phyloP scores from a whole-genome alignment of 2,113 vertebrate species.

The Brienomyrus brachyistius region DNA sequence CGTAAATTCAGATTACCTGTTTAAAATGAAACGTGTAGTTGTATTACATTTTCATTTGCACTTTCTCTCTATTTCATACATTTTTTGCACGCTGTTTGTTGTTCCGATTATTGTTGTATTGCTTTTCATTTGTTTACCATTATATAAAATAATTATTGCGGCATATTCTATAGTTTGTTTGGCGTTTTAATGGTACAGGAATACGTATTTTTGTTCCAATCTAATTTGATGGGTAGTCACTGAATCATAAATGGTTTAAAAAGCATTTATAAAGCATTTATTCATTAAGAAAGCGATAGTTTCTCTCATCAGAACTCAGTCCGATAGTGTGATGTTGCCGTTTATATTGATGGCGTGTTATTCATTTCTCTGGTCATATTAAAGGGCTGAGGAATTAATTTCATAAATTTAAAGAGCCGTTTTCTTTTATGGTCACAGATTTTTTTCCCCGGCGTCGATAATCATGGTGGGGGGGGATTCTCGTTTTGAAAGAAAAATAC shows the following conservation, averaged over 20 bases:
- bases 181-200: background rate
- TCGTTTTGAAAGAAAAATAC: background rate
- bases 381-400: background rate
- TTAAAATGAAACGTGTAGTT: background rate
- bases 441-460: background rate
- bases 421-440: background rate
- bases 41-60: background rate
- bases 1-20: background rate
- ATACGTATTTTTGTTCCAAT: background rate
- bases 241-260: background rate
- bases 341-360: background rate
- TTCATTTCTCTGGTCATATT: background rate
- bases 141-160: background rate
- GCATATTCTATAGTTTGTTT: background rate
- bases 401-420: background rate
- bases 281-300: background rate
- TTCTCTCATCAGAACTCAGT: background rate
- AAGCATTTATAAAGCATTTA: background rate
- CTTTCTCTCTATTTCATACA: background rate
- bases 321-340: background rate
- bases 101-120: background rate
- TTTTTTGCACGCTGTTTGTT: background rate
- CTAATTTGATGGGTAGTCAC: background rate
- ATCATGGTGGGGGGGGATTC: background rate
- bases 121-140: background rate